Percentiles rank a stretch among this genome's conserved stretches.
Conservation (phyloP, 2,113 vertebrate species). For the Phaethornis superciliosus region DNA sequence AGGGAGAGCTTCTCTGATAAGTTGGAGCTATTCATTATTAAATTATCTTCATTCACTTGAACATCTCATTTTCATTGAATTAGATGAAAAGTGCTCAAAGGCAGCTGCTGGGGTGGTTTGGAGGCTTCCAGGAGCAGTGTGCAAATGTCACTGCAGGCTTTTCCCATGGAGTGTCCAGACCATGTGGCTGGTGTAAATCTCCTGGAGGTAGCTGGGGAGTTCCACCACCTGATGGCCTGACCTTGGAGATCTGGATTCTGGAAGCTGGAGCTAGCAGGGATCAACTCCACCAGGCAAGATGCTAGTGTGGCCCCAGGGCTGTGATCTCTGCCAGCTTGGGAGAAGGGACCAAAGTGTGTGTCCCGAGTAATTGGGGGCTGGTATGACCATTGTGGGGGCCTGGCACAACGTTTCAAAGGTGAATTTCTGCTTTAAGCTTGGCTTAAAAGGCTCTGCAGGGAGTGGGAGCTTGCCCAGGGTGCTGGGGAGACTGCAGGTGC, state of each 20-base stretch:
- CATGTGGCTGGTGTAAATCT: background rate
- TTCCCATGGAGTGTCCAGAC: background rate
- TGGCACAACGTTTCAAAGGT: background rate
- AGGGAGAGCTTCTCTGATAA: slow-evolving; percentile 68
- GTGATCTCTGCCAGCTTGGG: background rate
- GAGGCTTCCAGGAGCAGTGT: slow-evolving; percentile 39
- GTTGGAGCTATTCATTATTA: slow-evolving; percentile 74
- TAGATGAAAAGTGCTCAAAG: slow-evolving; percentile 49
- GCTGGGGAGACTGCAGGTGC: accelerated
- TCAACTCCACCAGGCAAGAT: background rate
- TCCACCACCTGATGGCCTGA: background rate
- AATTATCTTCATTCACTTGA: slow-evolving; percentile 68
- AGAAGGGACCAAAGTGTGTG: background rate
- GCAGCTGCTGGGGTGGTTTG: background rate
- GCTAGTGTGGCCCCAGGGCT: background rate
- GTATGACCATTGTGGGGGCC: background rate
- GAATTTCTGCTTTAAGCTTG: background rate
- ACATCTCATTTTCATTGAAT: slow-evolving; percentile 64
- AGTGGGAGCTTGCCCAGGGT: background rate
- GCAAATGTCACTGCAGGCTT: slow-evolving; percentile 9
- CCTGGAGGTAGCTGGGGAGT: background rate
- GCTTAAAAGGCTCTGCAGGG: background rate
- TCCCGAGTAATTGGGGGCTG: background rate
- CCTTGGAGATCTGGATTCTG: background rate
- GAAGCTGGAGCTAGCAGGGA: background rate